These are phyloP conservation scores for Tenthredo mesomela DNA, from an alignment of 2,888 invertebrate genomes.

Conservation along the genomic window DNA sequence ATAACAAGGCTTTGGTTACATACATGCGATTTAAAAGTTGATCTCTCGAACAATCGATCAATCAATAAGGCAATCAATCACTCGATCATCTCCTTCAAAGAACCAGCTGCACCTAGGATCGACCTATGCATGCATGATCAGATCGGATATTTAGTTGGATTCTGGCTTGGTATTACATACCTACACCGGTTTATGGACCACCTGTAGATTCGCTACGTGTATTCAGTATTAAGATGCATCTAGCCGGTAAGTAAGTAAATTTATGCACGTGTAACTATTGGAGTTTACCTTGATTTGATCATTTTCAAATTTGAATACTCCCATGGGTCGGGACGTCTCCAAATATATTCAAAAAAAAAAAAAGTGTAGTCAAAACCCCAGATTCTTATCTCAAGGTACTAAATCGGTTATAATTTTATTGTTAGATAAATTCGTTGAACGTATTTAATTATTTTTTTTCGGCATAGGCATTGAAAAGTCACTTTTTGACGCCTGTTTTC, in stretches of 20 bases:
- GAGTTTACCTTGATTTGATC: too few species aligned
- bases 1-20: not conserved
- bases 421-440: too few species aligned
- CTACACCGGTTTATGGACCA: slow-evolving; percentile 9
- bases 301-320: too few species aligned
- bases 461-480: too few species aligned
- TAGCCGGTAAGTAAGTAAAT: not conserved
- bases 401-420: too few species aligned
- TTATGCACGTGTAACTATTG: not conserved
- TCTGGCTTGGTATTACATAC: not conserved
- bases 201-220: slow-evolving; percentile 37
- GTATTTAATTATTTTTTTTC: too few species aligned
- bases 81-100: slow-evolving; percentile 18
- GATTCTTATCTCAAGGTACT: too few species aligned
- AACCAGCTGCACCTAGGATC: not conserved
- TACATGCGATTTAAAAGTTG: slow-evolving; percentile 3
- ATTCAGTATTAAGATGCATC: slow-evolving; percentile 23
- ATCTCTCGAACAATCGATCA: slow-evolving; percentile 34
- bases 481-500: too few species aligned
- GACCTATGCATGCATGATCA: not conserved
- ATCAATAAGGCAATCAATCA: slow-evolving; percentile 44
- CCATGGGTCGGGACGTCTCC: too few species aligned
- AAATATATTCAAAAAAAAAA: too few species aligned
- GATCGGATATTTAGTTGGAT: slow-evolving; percentile 5
- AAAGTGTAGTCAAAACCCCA: too few species aligned